These are phyloP conservation scores for Diplogasteroides magnus DNA, from an alignment of 1,140 invertebrate genomes.

Conservation along the genomic window DNA sequence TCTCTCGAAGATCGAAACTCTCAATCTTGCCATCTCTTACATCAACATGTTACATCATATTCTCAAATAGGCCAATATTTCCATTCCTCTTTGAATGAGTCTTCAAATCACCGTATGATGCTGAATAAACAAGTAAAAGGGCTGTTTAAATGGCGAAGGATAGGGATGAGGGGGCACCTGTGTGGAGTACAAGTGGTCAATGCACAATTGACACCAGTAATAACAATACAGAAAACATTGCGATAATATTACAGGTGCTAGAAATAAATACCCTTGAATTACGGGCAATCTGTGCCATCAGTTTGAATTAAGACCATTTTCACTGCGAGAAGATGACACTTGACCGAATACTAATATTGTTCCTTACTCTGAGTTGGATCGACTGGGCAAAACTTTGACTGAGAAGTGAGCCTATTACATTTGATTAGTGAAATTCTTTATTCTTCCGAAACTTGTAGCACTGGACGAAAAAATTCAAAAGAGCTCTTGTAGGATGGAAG, in stretches of 20 bases:
- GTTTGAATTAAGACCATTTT: neutral
- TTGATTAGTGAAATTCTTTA: conserved; percentile 6
- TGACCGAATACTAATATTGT: neutral
- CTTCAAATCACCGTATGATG: too few species aligned
- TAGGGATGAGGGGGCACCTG: conserved; percentile 27
- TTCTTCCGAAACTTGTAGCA: neutral
- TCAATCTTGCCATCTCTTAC: conserved; percentile 92
- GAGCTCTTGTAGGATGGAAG: too few species aligned
- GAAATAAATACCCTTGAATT: neutral
- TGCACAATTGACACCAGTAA: neutral
- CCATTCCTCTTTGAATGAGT: too few species aligned
- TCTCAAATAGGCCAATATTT: conserved; percentile 61
- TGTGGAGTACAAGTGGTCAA: conserved; percentile 55
- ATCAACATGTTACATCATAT: conserved; percentile 93
- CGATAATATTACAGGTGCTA: neutral
- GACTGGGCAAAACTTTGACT: conserved; percentile 97
- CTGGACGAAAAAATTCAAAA: neutral
- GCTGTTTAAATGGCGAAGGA: conserved; percentile 37
- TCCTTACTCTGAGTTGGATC: conserved; percentile 97
- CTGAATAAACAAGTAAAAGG: too few species aligned
- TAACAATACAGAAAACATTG: neutral
- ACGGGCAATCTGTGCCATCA: neutral
- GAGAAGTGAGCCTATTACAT: conserved; percentile 67
- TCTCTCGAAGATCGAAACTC: conserved; percentile 91
- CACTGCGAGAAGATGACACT: neutral